These are phyloP conservation scores for Zosterops japonicus DNA, from an alignment of 2,113 vertebrate genomes.

Conservation along the genomic window DNA sequence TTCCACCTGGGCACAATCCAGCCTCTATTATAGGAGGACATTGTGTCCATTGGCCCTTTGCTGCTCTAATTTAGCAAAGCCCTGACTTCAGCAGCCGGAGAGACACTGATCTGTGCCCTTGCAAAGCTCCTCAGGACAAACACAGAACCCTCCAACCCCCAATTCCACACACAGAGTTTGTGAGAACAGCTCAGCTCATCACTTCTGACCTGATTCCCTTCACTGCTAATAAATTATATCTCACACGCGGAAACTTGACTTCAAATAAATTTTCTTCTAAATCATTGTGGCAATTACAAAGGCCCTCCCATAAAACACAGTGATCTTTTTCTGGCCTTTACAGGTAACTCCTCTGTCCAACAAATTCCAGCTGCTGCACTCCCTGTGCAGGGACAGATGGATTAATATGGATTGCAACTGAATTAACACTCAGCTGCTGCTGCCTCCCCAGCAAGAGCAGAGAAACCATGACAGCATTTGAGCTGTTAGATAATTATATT, in stretches of 20 bases:
- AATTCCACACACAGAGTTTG: neutral
- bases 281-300: neutral
- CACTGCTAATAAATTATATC: neutral
- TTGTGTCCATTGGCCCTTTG: neutral
- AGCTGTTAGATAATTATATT: neutral
- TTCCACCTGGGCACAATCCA: rapidly evolving
- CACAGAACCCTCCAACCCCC: neutral
- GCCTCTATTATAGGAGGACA: no score
- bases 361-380: neutral
- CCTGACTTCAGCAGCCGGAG: neutral
- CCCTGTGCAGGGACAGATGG: neutral
- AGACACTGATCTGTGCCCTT: neutral
- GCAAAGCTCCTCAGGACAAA: neutral
- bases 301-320: neutral
- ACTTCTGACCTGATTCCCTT: neutral
- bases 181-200: neutral
- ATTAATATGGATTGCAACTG: neutral
- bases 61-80: neutral
- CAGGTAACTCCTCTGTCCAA: neutral
- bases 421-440: neutral
- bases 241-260: neutral
- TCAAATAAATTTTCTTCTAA: neutral
- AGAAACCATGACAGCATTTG: neutral
- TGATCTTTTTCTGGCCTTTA: rapidly evolving
- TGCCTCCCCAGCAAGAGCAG: neutral